Conservation (phyloP, 2,797 vertebrate species). For the Meda fulgida region DNA sequence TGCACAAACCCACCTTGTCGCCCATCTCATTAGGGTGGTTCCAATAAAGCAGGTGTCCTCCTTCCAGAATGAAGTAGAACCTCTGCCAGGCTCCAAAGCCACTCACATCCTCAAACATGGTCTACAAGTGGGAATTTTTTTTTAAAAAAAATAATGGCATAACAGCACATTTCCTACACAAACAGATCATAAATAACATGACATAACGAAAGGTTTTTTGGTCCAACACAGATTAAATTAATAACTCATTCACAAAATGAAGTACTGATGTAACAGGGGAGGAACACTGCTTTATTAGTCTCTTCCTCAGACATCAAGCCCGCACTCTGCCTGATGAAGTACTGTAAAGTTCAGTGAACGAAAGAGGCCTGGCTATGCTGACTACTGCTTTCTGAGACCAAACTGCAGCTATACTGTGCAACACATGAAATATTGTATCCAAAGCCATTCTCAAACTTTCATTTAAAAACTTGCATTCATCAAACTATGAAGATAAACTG, state of each 20-base stretch:
- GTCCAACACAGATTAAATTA: not conserved
- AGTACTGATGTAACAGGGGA: not conserved
- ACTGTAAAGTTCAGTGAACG: too few relatives aligned
- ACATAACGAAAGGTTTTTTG: too few relatives aligned
- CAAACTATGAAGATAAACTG: conserved; percentile 4
- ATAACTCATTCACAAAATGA: not conserved
- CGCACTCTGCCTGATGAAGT: too few relatives aligned
- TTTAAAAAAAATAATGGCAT: not conserved
- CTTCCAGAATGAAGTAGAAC: conserved; percentile 76
- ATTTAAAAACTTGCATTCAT: not conserved
- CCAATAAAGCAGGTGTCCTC: conserved; percentile 75
- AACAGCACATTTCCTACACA: not conserved
- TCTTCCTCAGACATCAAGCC: too few relatives aligned
- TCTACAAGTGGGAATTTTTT: conserved; percentile 69
- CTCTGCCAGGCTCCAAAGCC: conserved; percentile 82
- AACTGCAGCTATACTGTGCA: not conserved
- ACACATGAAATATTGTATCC: not conserved
- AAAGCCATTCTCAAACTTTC: not conserved
- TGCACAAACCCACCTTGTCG: conserved; percentile 70
- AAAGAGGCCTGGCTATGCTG: not conserved
- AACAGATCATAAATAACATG: not conserved
- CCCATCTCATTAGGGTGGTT: conserved; percentile 79
- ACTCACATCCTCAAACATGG: conserved; percentile 81
- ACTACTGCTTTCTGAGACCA: not conserved
- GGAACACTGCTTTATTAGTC: not conserved